A percentile compares a stretch with the other conserved stretches of the same genome.
Conservation (phyloP, 2,113 vertebrate species). For the Sceloporus tristichus region DNA sequence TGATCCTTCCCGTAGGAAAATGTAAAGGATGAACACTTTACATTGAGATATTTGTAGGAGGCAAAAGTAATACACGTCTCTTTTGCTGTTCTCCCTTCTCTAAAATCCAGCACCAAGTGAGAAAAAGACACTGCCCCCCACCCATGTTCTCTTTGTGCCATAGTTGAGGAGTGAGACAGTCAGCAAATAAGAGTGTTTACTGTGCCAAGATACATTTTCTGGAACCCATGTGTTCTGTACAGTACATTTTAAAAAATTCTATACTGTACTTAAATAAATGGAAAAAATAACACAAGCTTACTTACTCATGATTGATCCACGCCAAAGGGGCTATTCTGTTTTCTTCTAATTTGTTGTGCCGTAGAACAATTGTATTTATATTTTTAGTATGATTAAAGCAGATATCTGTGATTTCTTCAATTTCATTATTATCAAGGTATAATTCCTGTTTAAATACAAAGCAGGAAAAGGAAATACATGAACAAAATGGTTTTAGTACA, state of each 20-base stretch:
- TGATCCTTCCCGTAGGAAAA: too few species aligned
- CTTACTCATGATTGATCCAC: conserved; percentile 95
- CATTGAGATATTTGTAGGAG: neutral
- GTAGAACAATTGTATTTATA: conserved; percentile 89
- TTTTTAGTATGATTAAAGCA: conserved; percentile 90
- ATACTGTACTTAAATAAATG: neutral
- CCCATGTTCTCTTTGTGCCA: neutral
- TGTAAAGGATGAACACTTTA: neutral
- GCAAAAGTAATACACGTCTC: neutral
- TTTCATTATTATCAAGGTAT: conserved; percentile 93
- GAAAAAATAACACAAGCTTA: conserved; percentile 25
- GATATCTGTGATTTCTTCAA: conserved; percentile 94
- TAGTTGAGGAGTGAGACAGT: neutral
- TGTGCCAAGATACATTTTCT: neutral
- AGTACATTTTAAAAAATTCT: conserved; percentile 21
- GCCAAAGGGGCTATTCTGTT: conserved; percentile 90
- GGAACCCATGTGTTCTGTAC: neutral
- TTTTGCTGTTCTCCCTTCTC: neutral
- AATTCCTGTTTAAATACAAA: conserved; percentile 84
- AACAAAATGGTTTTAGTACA: conserved; percentile 8
- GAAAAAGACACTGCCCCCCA: too few species aligned
- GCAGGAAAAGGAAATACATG: conserved; percentile 41
- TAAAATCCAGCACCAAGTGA: neutral
- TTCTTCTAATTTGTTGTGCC: conserved; percentile 94
- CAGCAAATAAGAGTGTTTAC: neutral